Percentiles rank a stretch among this genome's conserved stretches.
phyloP scores from a whole-genome alignment of 2,888 invertebrate genomes.

The Coelinius sp. region DNA sequence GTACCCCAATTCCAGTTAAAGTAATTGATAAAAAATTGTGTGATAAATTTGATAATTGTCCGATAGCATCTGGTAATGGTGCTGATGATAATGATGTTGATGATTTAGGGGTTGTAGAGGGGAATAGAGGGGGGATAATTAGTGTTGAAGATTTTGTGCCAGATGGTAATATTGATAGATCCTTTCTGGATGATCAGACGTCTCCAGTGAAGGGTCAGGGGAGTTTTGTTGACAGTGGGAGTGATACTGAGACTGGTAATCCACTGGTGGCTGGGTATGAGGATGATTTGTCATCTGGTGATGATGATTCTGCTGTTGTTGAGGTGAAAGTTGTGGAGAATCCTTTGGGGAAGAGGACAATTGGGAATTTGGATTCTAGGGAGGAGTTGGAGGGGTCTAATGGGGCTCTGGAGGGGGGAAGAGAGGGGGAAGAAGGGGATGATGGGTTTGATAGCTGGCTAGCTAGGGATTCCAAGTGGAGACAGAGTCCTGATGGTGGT shows the following conservation, averaged over 20 bases:
- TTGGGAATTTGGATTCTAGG: conserved; percentile 66
- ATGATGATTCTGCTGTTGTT: conserved; percentile 66
- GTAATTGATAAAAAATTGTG: conserved; percentile 54
- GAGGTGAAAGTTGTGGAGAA: conserved; percentile 59
- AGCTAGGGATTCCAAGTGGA: conserved; percentile 77
- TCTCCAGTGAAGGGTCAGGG: conserved; percentile 58
- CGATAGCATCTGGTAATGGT: too few relatives aligned
- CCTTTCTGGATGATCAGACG: conserved; percentile 80
- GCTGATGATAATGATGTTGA: too few relatives aligned
- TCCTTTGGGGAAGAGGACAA: conserved; percentile 60
- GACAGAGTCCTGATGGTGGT: conserved; percentile 84
- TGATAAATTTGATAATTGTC: too few relatives aligned
- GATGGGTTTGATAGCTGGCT: conserved; percentile 77
- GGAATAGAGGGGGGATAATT: conserved; percentile 56
- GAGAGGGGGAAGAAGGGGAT: conserved; percentile 57
- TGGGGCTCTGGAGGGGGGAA: conserved; percentile 25
- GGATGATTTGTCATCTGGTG: conserved; percentile 85
- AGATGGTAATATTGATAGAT: conserved; percentile 81
- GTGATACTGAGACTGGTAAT: conserved; percentile 81
- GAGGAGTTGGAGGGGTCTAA: conserved; percentile 61
- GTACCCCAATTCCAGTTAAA: conserved; percentile 68
- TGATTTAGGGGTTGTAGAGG: neutral
- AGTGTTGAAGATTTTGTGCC: conserved; percentile 83
- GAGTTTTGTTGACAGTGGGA: conserved; percentile 58
- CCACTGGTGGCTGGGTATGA: conserved; percentile 87